Evolutionary conservation across 2,113 vertebrate species (phyloP).

Genomic region (Laterallus jamaicensis): DNA sequence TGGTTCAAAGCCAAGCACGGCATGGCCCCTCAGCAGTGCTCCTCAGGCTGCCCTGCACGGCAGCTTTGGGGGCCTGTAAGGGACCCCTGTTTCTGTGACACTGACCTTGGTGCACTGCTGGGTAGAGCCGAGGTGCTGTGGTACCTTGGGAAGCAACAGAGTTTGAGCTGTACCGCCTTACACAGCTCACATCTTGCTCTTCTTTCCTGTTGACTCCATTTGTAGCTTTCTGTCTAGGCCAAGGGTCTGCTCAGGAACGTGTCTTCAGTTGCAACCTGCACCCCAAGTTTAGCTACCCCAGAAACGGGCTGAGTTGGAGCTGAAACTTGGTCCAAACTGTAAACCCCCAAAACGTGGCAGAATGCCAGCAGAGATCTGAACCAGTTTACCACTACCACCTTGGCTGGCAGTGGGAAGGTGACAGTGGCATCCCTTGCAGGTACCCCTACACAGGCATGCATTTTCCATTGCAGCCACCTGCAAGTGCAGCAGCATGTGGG

Average conservation of each 20-base stretch:
- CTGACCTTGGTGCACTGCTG: background rate
- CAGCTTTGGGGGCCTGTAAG: background rate
- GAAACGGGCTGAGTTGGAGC: background rate
- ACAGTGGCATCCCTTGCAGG: background rate
- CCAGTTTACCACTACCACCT: background rate
- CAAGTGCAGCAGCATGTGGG: fast-evolving
- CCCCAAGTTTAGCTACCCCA: background rate
- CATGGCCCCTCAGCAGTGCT: background rate
- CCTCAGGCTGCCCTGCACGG: background rate
- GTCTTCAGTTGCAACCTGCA: background rate
- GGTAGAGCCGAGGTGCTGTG: background rate
- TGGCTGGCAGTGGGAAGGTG: background rate
- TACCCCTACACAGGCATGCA: fast-evolving
- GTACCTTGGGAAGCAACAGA: background rate
- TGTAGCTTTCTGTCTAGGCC: background rate
- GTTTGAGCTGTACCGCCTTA: background rate
- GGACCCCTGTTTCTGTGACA: background rate
- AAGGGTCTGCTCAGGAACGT: fast-evolving
- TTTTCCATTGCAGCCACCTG: background rate
- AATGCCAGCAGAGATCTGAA: background rate
- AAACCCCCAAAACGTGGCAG: background rate
- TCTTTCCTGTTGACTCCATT: background rate
- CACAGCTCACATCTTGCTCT: background rate
- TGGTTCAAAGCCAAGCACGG: background rate
- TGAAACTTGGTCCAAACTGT: background rate